phyloP scores from a whole-genome alignment of 1,140 invertebrate genomes.

The Zelostemma sp. region DNA sequence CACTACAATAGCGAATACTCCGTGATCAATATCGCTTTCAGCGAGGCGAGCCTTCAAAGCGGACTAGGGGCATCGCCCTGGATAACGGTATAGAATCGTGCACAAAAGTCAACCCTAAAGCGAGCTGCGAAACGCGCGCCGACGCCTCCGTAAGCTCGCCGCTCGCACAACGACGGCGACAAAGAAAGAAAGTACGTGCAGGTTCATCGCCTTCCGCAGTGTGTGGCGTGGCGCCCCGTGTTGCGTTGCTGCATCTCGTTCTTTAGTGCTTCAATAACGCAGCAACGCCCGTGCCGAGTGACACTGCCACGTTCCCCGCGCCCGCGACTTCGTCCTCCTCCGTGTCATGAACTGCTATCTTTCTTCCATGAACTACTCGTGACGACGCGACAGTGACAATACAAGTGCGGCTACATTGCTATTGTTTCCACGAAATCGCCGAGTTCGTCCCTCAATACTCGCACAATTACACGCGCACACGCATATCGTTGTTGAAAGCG shows the following conservation, averaged over 20 bases:
- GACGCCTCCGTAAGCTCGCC: background rate
- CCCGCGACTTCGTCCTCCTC: slow-evolving; percentile 16
- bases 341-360: slow-evolving; percentile 7
- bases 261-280: background rate
- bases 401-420: slow-evolving; percentile 39
- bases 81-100: slow-evolving; percentile 67
- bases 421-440: too few relatives aligned
- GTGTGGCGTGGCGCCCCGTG: background rate
- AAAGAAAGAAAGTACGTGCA: slow-evolving; percentile 13
- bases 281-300: background rate
- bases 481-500: slow-evolving; percentile 19
- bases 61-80: slow-evolving; percentile 64
- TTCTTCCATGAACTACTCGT: slow-evolving; percentile 48
- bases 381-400: slow-evolving; percentile 48
- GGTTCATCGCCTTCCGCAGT: background rate
- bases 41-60: slow-evolving; percentile 43
- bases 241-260: background rate
- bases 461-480: slow-evolving; percentile 6
- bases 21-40: slow-evolving; percentile 25
- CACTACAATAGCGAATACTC: slow-evolving; percentile 2
- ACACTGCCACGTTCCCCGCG: background rate
- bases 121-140: background rate
- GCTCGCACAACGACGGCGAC: background rate
- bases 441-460: slow-evolving; percentile 2
- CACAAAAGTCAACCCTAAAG: slow-evolving; percentile 2